Percentiles rank a stretch among this genome's conserved stretches.
These are phyloP conservation scores for Hyperoplus lanceolatus DNA, from an alignment of 2,797 vertebrate species.

Conservation along the genomic window DNA sequence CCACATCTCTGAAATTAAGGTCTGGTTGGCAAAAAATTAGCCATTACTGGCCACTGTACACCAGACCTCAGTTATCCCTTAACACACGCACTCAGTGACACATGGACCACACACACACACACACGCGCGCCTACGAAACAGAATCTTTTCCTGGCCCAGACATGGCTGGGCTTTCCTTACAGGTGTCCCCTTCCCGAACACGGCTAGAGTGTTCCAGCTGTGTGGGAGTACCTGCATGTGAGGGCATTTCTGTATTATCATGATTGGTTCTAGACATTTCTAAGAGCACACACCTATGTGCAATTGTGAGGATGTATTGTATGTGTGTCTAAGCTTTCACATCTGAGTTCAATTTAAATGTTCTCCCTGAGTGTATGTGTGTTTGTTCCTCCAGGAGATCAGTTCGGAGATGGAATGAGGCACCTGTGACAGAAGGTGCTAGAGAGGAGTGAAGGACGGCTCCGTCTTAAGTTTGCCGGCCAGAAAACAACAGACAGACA, in stretches of 20 bases:
- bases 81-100: too few relatives aligned
- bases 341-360: neutral
- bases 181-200: conserved; percentile 80
- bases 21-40: too few relatives aligned
- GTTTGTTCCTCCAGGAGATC: conserved; percentile 19
- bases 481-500: conserved; percentile 66
- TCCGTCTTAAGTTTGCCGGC: conserved; percentile 52
- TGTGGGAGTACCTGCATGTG: neutral
- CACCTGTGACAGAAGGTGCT: conserved; percentile 16
- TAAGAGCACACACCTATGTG: neutral
- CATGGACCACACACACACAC: conserved; percentile 14
- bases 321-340: neutral
- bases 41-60: too few relatives aligned
- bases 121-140: conserved; percentile 70
- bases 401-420: conserved; percentile 16
- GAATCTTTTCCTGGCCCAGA: conserved; percentile 79
- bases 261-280: conserved; percentile 15
- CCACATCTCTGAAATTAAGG: too few relatives aligned
- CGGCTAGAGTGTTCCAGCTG: conserved; percentile 52
- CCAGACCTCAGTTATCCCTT: too few relatives aligned
- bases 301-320: conserved; percentile 11
- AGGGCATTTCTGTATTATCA: conserved; percentile 12
- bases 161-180: conserved; percentile 85
- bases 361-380: neutral
- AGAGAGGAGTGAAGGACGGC: conserved; percentile 28